A percentile compares a stretch with the other conserved stretches of the same genome.
phyloP scores from a whole-genome alignment of 2,888 invertebrate species.

The Acheta domesticus region DNA sequence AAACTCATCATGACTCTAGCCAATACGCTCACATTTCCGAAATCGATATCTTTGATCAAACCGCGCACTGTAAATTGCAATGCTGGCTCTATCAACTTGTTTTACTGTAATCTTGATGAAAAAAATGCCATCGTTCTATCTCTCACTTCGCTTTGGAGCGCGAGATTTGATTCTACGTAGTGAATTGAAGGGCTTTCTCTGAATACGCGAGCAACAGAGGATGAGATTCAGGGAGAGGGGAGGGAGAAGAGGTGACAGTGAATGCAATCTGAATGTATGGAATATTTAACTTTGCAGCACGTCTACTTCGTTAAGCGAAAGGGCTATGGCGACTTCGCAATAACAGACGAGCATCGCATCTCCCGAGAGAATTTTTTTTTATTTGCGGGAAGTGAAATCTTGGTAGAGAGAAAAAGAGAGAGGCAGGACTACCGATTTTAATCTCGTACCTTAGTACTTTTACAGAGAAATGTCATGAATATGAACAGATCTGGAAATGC shows the following conservation, averaged over 20 bases:
- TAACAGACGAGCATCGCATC: neutral
- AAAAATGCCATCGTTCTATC: too few species aligned
- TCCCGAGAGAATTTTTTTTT: neutral
- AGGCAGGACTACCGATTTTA: neutral
- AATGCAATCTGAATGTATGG: constrained; percentile 11
- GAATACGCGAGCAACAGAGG: too few species aligned
- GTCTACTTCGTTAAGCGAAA: neutral
- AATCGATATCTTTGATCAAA: too few species aligned
- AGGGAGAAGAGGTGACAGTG: neutral
- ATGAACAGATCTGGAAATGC: neutral
- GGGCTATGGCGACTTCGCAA: neutral
- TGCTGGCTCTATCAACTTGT: too few species aligned
- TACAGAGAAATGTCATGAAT: neutral
- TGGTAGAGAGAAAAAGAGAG: neutral
- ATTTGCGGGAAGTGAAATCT: neutral
- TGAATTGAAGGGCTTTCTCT: too few species aligned
- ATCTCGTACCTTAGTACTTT: neutral
- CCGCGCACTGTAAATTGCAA: too few species aligned
- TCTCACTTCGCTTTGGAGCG: too few species aligned
- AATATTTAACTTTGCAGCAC: neutral
- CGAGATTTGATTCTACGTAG: too few species aligned
- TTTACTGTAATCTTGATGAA: too few species aligned
- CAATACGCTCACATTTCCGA: too few species aligned
- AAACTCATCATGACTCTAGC: too few species aligned
- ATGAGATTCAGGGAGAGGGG: too few species aligned